Conservation (phyloP, 2,888 invertebrate species). For the Neocrepidodera transversa region DNA sequence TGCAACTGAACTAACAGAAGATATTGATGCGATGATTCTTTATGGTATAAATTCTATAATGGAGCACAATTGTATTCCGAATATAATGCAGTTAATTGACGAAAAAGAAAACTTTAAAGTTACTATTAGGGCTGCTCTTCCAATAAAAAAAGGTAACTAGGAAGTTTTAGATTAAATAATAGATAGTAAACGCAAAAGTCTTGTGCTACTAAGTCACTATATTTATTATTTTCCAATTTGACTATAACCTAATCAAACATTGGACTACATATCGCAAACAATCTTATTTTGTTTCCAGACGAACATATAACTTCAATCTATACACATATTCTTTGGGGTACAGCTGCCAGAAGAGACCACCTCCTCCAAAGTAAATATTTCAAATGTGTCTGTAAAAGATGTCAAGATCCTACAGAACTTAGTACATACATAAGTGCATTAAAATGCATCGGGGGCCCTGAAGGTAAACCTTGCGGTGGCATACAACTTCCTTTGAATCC, state of each 20-base stretch:
- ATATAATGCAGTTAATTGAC: conserved; percentile 66
- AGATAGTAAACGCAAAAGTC: too few relatives aligned
- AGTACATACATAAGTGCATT: conserved; percentile 77
- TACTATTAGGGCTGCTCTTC: conserved; percentile 69
- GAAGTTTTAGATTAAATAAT: too few relatives aligned
- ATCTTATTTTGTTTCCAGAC: conserved; percentile 61
- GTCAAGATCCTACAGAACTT: conserved; percentile 81
- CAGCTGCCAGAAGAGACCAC: conserved; percentile 80
- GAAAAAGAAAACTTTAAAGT: conserved; percentile 66
- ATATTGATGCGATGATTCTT: conserved; percentile 74
- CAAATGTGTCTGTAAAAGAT: conserved; percentile 73
- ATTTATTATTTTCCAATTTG: too few relatives aligned
- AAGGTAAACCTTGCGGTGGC: conserved; percentile 60
- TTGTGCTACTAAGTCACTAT: too few relatives aligned
- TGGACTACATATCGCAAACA: not conserved
- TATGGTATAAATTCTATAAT: conserved; percentile 80
- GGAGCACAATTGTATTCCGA: conserved; percentile 84
- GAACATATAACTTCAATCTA: conserved; percentile 84
- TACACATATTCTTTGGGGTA: conserved; percentile 88
- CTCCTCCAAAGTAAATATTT: conserved; percentile 82
- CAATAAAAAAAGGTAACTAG: conserved; percentile 61
- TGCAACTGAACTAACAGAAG: conserved; percentile 76
- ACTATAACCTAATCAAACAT: too few relatives aligned
- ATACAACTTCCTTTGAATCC: conserved; percentile 76
- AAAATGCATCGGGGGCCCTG: conserved; percentile 71